Conservation (phyloP, 2,888 invertebrate genomes). For the Antheraea yamamai region DNA sequence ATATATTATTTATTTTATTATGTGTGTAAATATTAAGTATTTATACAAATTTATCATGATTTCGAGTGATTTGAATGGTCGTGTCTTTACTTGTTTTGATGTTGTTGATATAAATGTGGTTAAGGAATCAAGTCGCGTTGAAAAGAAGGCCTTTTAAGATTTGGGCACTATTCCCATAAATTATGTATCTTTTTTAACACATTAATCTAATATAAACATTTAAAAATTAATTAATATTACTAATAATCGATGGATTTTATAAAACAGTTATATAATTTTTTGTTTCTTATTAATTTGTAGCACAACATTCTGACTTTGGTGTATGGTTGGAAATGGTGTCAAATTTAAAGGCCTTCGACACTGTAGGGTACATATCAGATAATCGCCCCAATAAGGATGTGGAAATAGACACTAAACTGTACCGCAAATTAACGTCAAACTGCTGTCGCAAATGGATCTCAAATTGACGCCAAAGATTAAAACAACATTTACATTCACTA, state of each 20-base stretch:
- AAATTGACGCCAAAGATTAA: too few relatives aligned
- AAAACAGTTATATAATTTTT: background rate
- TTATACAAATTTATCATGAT: slow-evolving; percentile 24
- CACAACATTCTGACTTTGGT: background rate
- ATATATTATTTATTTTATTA: too few relatives aligned
- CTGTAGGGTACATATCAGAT: slow-evolving; percentile 66
- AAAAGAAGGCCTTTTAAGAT: slow-evolving; percentile 23
- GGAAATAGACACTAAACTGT: too few relatives aligned
- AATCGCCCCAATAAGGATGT: too few relatives aligned
- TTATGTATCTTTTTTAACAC: background rate
- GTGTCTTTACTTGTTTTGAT: slow-evolving; percentile 79
- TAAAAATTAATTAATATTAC: background rate
- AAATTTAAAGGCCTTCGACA: slow-evolving; percentile 15
- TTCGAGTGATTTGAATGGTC: slow-evolving; percentile 48
- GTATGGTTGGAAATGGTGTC: background rate
- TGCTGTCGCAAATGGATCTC: too few relatives aligned
- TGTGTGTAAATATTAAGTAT: background rate
- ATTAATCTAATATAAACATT: background rate
- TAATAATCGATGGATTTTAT: background rate
- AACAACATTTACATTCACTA: too few relatives aligned
- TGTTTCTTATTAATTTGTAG: background rate
- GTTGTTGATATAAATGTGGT: slow-evolving; percentile 78
- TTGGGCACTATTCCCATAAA: slow-evolving; percentile 5
- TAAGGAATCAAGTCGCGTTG: slow-evolving; percentile 76
- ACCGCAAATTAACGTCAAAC: too few relatives aligned